phyloP scores from a whole-genome alignment of 1,140 invertebrate species.

The Drosophila triauraria region DNA sequence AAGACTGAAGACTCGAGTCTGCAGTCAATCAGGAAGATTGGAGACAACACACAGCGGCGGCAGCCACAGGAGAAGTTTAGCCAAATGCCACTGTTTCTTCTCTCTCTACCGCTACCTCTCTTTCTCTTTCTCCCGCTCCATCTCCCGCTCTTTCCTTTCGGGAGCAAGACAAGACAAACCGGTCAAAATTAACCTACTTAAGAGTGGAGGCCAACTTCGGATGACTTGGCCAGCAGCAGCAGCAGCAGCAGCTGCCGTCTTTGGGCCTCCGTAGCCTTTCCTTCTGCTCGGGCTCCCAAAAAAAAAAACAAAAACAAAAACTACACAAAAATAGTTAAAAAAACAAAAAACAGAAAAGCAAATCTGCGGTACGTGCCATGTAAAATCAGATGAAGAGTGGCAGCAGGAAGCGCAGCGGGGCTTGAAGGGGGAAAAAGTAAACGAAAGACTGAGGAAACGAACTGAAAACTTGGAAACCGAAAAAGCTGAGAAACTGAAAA shows the following conservation, averaged over 20 bases:
- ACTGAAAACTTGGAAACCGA: not conserved
- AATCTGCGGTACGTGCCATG: slow-evolving; percentile 72
- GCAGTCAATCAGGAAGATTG: slow-evolving; percentile 68
- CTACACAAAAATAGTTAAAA: slow-evolving; percentile 21
- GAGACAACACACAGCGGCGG: slow-evolving; percentile 16
- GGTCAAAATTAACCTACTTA: slow-evolving; percentile 83
- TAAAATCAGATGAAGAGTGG: slow-evolving; percentile 48
- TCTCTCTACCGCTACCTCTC: not conserved
- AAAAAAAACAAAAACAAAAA: slow-evolving; percentile 21
- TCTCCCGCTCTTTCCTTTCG: slow-evolving; percentile 1
- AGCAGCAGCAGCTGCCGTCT: slow-evolving; percentile 51
- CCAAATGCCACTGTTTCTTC: slow-evolving; percentile 53
- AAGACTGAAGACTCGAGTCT: slow-evolving; percentile 25
- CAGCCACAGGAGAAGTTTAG: slow-evolving; percentile 52
- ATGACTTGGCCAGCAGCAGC: slow-evolving; percentile 26
- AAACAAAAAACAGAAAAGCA: slow-evolving; percentile 28
- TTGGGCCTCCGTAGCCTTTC: slow-evolving; percentile 50
- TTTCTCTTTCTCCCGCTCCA: not conserved
- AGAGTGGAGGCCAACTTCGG: slow-evolving; percentile 42
- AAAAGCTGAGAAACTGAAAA: slow-evolving; percentile 9
- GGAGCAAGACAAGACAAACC: slow-evolving; percentile 69
- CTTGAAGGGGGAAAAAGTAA: not conserved
- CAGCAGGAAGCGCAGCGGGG: slow-evolving; percentile 5
- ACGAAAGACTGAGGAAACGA: slow-evolving; percentile 15
- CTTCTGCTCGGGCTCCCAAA: slow-evolving; percentile 24